phyloP scores from a whole-genome alignment of 1,140 invertebrate species.

The Bombus sylvicola region DNA sequence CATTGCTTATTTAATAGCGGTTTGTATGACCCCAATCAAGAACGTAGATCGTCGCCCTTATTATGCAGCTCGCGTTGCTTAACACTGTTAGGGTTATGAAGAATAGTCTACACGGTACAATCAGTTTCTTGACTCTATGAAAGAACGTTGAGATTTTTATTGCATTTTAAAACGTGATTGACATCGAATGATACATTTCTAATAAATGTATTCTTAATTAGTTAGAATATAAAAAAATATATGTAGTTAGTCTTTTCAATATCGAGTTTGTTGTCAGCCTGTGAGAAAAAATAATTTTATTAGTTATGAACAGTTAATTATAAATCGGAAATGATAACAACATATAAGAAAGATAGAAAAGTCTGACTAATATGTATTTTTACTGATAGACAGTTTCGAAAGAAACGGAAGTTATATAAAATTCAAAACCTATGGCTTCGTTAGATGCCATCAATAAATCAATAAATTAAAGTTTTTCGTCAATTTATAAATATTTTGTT shows the following conservation, averaged over 20 bases:
- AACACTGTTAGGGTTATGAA: conserved; percentile 42
- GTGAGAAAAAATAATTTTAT: no score
- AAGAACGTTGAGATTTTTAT: neutral
- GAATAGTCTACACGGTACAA: conserved; percentile 22
- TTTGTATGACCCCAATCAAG: conserved; percentile 25
- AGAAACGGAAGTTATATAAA: no score
- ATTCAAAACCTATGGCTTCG: no score
- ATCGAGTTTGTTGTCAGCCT: neutral
- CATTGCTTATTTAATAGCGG: conserved; percentile 30
- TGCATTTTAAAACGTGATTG: neutral
- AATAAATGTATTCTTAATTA: no score
- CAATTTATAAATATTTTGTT: no score
- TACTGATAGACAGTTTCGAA: no score
- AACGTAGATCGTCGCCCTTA: conserved; percentile 42
- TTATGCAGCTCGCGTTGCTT: conserved; percentile 41
- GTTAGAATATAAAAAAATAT: neutral
- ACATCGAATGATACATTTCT: neutral
- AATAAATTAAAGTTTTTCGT: no score
- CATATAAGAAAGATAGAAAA: no score
- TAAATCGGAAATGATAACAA: no score
- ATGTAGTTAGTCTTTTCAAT: neutral
- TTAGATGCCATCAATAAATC: no score
- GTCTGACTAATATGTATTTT: no score
- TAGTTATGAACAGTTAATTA: no score
- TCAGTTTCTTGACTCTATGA: conserved; percentile 41